Base-by-base conservation (phyloP, 1,140 invertebrate species). In the Scylla paramamosain region DNA sequence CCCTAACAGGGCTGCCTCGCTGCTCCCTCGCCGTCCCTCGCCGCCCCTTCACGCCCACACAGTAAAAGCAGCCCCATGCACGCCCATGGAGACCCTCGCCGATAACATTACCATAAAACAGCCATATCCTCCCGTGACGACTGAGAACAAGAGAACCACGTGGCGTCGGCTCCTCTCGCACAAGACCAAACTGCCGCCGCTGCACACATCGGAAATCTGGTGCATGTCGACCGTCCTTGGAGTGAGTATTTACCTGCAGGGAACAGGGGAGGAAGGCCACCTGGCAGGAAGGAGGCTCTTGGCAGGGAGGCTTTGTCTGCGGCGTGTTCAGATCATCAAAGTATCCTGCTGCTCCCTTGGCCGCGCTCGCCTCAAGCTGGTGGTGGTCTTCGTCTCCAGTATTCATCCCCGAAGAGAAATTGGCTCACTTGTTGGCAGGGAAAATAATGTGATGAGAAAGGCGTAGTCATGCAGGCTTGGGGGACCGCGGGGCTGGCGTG, bases 151-250 rank as follows among this genome's bases (percentile, higher is more conserved):
- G 20, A 77, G 67, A 77, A 77, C 67, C 67, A 77, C 67, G 67
- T 77, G 67, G 67, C 67, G 67, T 77, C 67, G 67, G 67, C 67
- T 77, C 67, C 67, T 77, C 67, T 77, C 67, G 67, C 67, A 77
- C 67, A 77, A 77, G 67, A 77, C 67, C 4, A 77, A 77, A 77
- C 67, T n/a, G 67, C 67, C 67, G 16, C 67, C 67, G 67, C 67
- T 20, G 25, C 25, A 77, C 67, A 77, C 67, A 20, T 77, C 67
- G 20, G 67, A 77, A 77, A 77, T 77, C n/a, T 77, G 67, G 67
- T 77, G 67, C 67, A 77, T 77, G 67, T 77, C 67, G 67, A 77
- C 20, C 67, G 25, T n/a, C 20, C 67, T 77, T 3, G 12, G n/a
- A 77, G n/a, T 8, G 67, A 77, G 4, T 77, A 20, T 77, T 77